These are phyloP conservation scores for Macquaria australasica DNA, from an alignment of 2,113 vertebrate genomes.

Conservation along the genomic window DNA sequence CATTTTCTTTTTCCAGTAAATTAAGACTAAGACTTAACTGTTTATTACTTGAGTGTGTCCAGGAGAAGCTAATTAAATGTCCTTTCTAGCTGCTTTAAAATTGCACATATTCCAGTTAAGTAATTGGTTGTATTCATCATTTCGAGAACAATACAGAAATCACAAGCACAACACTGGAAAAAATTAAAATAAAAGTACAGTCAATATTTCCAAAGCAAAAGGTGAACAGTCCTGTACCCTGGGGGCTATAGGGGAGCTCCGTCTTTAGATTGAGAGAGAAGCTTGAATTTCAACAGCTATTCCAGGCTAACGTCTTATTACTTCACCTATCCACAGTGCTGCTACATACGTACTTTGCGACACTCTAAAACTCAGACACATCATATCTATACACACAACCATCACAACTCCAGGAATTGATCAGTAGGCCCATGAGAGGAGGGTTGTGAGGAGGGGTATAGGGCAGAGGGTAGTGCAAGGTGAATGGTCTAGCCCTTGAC, in stretches of 20 bases:
- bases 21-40: slow-evolving; percentile 61
- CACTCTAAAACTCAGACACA: slow-evolving; percentile 57
- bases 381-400: slow-evolving; percentile 50
- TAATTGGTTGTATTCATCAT: slow-evolving; percentile 60
- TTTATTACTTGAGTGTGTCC: slow-evolving; percentile 39
- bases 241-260: slow-evolving; percentile 40
- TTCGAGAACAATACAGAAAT: slow-evolving; percentile 66
- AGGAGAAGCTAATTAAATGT: slow-evolving; percentile 42
- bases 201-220: slow-evolving; percentile 62
- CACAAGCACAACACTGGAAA: slow-evolving; percentile 68
- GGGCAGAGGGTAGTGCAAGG: slow-evolving; percentile 60
- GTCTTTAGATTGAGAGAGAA: slow-evolving; percentile 47
- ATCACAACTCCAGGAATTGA: slow-evolving; percentile 70
- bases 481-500: slow-evolving; percentile 77
- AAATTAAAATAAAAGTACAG: slow-evolving; percentile 30
- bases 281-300: slow-evolving; percentile 21
- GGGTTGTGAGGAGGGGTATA: slow-evolving; percentile 14
- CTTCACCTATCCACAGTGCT: slow-evolving; percentile 65
- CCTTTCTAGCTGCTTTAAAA: slow-evolving; percentile 61
- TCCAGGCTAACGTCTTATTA: slow-evolving; percentile 48
- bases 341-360: slow-evolving; percentile 75
- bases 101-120: slow-evolving; percentile 77
- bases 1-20: slow-evolving; percentile 59
- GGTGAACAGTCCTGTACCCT: slow-evolving; percentile 71
- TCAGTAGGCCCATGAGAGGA: slow-evolving; percentile 69